Conservation (phyloP, 2,797 vertebrate genomes). For the Chrysocyon brachyurus region DNA sequence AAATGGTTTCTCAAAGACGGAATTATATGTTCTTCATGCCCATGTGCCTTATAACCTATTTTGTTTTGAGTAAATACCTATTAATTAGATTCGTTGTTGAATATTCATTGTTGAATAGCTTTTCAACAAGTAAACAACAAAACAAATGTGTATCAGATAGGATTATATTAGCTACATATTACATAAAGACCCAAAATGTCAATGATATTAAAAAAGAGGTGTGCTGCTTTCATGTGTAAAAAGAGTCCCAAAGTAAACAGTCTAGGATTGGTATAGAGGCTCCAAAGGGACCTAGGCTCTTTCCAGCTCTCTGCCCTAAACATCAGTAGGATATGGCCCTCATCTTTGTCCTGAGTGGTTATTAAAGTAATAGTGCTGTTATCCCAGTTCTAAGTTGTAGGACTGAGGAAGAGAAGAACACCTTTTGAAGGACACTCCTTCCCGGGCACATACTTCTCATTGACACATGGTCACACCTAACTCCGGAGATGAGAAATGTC, state of each 20-base stretch:
- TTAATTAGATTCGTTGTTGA: too few species aligned
- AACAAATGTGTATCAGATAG: neutral
- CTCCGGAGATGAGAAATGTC: neutral
- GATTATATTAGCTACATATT: constrained; percentile 29
- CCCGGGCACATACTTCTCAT: neutral
- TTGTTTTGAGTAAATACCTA: constrained; percentile 36
- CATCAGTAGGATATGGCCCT: neutral
- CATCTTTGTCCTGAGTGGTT: neutral
- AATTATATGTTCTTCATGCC: neutral
- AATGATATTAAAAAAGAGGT: neutral
- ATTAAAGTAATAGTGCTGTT: constrained; percentile 37
- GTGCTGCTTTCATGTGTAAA: neutral
- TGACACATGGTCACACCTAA: neutral
- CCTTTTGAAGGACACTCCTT: neutral
- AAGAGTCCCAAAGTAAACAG: neutral
- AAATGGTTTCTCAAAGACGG: constrained; percentile 23
- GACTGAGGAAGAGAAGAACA: neutral
- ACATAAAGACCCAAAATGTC: constrained; percentile 30
- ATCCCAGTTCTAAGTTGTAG: neutral
- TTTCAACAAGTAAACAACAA: constrained; percentile 18
- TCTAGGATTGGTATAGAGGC: neutral
- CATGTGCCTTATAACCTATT: neutral
- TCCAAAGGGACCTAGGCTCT: neutral
- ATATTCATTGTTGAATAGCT: too few species aligned
- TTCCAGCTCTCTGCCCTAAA: neutral